Conservation (phyloP, 2,888 invertebrate genomes). For the Archips xylosteana region DNA sequence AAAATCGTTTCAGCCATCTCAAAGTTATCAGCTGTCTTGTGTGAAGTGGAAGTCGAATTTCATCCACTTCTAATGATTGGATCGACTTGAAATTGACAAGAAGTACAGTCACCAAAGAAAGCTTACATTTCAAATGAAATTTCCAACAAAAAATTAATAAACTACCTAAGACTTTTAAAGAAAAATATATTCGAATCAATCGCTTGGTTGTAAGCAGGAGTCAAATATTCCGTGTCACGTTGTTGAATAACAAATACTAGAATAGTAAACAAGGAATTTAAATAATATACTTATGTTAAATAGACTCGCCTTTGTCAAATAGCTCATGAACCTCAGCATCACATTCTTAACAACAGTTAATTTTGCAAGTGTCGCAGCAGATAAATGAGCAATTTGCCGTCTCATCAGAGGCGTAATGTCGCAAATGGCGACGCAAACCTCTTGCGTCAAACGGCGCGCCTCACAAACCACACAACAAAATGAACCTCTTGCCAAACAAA, state of each 20-base stretch:
- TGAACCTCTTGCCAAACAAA: constrained; percentile 57
- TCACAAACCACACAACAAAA: constrained; percentile 42
- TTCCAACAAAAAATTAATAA: not conserved
- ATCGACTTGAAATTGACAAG: too few species aligned
- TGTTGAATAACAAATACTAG: not conserved
- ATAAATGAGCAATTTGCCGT: constrained; percentile 78
- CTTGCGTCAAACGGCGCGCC: constrained; percentile 54
- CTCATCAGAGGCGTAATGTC: constrained; percentile 75
- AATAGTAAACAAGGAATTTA: not conserved
- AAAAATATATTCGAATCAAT: constrained; percentile 3
- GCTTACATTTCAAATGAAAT: too few species aligned
- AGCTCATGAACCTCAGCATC: constrained; percentile 30
- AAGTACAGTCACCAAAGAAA: too few species aligned
- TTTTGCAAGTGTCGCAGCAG: constrained; percentile 70
- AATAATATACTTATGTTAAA: not conserved
- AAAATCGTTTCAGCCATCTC: too few species aligned
- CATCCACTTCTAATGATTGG: too few species aligned
- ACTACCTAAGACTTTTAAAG: not conserved
- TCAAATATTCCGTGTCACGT: not conserved
- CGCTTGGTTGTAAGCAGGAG: not conserved
- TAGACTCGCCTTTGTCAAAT: not conserved
- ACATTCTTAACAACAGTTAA: constrained; percentile 51
- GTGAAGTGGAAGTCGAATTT: too few species aligned
- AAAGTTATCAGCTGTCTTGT: too few species aligned
- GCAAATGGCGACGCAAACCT: constrained; percentile 63